Conservation (phyloP, 2,888 invertebrate species). For the Sinhomidia bicolor region DNA sequence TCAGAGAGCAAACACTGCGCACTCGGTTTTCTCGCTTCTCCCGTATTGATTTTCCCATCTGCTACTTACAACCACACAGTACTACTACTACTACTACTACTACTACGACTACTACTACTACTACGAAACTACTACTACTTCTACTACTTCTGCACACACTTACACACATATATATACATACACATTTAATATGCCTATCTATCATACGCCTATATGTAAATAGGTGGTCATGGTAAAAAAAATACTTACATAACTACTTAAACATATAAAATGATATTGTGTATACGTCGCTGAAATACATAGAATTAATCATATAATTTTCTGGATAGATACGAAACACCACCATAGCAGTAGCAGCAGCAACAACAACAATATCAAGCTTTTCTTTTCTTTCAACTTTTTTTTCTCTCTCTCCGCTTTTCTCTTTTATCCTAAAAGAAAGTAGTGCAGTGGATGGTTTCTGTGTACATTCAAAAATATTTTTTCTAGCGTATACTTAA, state of each 20-base stretch:
- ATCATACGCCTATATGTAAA: no score
- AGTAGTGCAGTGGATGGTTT: neutral
- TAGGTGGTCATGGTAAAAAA: no score
- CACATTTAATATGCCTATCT: no score
- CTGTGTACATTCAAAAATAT: neutral
- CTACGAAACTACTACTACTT: no score
- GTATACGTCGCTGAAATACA: no score
- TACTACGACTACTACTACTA: conserved; percentile 20
- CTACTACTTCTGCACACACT: neutral
- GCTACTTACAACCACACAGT: conserved; percentile 68
- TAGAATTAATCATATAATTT: neutral
- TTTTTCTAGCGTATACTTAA: neutral
- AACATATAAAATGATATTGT: no score
- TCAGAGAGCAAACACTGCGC: conserved; percentile 79
- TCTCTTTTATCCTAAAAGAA: conserved; percentile 16
- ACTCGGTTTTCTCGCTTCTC: conserved; percentile 79
- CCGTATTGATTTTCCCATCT: conserved; percentile 80
- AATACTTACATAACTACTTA: neutral
- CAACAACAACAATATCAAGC: conserved; percentile 14
- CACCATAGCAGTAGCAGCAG: no score
- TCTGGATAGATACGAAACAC: neutral
- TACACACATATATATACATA: conserved; percentile 18
- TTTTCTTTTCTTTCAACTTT: conserved; percentile 24
- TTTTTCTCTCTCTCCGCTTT: conserved; percentile 34
- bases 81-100: conserved; percentile 24